These are phyloP conservation scores for Ischnus inquisitorius DNA, from an alignment of 2,888 invertebrate genomes.

Conservation along the genomic window DNA sequence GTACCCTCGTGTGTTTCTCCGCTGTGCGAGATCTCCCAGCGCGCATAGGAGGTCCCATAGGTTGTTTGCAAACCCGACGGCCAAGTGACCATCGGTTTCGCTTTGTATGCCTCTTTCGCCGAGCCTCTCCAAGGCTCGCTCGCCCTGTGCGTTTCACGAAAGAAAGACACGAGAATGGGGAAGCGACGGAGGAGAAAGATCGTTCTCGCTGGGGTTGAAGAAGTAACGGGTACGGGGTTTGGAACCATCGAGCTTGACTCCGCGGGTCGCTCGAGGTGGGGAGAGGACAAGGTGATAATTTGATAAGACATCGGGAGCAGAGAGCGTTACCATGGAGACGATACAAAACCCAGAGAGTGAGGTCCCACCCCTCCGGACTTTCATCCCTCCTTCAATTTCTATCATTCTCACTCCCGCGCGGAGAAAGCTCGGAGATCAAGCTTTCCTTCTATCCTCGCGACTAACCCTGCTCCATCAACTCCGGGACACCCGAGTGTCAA, in stretches of 20 bases:
- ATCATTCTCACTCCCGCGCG: slow-evolving; percentile 45
- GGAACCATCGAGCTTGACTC: slow-evolving; percentile 11
- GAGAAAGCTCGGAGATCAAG: neutral
- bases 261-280: neutral
- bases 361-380: slow-evolving; percentile 65
- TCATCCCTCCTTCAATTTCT: slow-evolving; percentile 71
- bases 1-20: slow-evolving; percentile 67
- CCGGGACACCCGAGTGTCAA: slow-evolving; percentile 79
- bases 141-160: slow-evolving; percentile 53
- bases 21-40: slow-evolving; percentile 61
- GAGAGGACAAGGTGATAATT: slow-evolving; percentile 85
- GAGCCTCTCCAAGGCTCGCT: slow-evolving; percentile 62
- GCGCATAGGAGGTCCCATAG: slow-evolving; percentile 75
- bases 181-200: slow-evolving; percentile 30
- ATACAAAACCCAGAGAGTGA: slow-evolving; percentile 78
- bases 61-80: slow-evolving; percentile 79
- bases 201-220: neutral
- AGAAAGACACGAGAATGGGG: slow-evolving; percentile 34
- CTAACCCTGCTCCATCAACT: slow-evolving; percentile 70
- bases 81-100: slow-evolving; percentile 82
- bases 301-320: slow-evolving; percentile 84
- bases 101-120: slow-evolving; percentile 74
- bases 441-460: slow-evolving; percentile 57
- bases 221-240: neutral
- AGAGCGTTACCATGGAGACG: slow-evolving; percentile 84